Percentiles rank a stretch among this genome's conserved stretches.
Evolutionary conservation across 1,140 invertebrate species (phyloP).

Genomic region (Rhizoglyphus robini): DNA sequence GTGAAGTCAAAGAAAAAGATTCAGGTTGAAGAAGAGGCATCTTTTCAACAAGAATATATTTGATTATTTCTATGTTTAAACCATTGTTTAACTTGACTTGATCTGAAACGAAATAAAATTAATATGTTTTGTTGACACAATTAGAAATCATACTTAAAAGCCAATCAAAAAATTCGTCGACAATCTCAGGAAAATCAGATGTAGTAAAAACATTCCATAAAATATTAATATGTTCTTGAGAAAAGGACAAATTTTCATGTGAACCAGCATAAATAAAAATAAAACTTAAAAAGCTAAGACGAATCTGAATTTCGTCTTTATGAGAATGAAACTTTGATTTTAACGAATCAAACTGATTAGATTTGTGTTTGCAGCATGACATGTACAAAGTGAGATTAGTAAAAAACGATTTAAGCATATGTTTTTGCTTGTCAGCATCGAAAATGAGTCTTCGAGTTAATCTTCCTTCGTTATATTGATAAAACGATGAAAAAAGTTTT

Average conservation of each 20-base stretch:
- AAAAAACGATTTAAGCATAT: constrained; percentile 85
- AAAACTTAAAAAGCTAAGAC: constrained; percentile 76
- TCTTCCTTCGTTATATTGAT: constrained; percentile 51
- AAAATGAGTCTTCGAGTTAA: constrained; percentile 37
- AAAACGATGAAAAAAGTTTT: constrained; percentile 78
- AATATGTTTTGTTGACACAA: neutral
- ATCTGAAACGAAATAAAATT: constrained; percentile 26
- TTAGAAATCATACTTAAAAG: constrained; percentile 41
- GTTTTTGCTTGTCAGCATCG: constrained; percentile 75
- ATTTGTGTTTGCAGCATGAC: constrained; percentile 22
- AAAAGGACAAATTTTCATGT: constrained; percentile 66
- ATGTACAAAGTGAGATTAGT: constrained; percentile 49
- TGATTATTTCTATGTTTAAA: constrained; percentile 63
- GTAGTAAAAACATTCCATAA: constrained; percentile 72
- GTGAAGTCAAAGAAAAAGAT: constrained; percentile 73
- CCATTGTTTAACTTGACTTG: constrained; percentile 78
- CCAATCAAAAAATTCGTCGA: constrained; percentile 84
- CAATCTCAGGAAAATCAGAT: constrained; percentile 54
- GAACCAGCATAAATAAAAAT: constrained; percentile 79
- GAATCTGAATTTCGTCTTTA: constrained; percentile 73
- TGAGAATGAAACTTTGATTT: constrained; percentile 48
- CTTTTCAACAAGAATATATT: constrained; percentile 75
- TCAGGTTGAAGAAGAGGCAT: constrained; percentile 72
- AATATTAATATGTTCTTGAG: constrained; percentile 70
- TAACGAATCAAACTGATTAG: neutral